Conservation (phyloP, 2,888 invertebrate genomes). For the Apotomis capreana region DNA sequence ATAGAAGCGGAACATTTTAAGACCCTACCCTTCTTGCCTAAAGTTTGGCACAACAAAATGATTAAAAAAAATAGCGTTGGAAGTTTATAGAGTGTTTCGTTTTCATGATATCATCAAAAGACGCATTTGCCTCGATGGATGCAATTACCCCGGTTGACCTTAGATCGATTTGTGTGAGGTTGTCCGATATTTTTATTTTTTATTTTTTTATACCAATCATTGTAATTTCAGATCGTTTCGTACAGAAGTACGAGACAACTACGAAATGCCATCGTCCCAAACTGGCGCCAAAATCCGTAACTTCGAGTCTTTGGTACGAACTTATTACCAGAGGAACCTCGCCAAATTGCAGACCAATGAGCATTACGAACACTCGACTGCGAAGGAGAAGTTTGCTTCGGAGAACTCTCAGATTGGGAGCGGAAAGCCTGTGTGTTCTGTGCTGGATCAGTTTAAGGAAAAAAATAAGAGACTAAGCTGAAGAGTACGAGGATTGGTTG, state of each 20-base stretch:
- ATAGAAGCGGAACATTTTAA: no score
- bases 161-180: no score
- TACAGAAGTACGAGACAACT: slow-evolving; percentile 72
- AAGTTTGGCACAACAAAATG: no score
- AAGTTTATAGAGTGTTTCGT: no score
- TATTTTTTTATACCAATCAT: background rate
- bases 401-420: slow-evolving; percentile 64
- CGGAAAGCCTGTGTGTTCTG: slow-evolving; percentile 62
- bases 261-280: slow-evolving; percentile 52
- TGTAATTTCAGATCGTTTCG: slow-evolving; percentile 63
- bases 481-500: slow-evolving; percentile 34
- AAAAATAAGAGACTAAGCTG: slow-evolving; percentile 61
- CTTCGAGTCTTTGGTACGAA: slow-evolving; percentile 61
- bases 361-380: slow-evolving; percentile 53
- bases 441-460: slow-evolving; percentile 60
- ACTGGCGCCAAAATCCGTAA: slow-evolving; percentile 59
- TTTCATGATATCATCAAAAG: no score
- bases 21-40: no score
- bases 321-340: slow-evolving; percentile 54
- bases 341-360: slow-evolving; percentile 57
- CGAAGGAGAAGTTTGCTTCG: slow-evolving; percentile 54
- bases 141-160: no score
- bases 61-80: no score
- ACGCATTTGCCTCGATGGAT: no score
- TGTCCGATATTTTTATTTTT: no score